Conservation (phyloP, 2,797 vertebrate species). For the Diplodus puntazzo region DNA sequence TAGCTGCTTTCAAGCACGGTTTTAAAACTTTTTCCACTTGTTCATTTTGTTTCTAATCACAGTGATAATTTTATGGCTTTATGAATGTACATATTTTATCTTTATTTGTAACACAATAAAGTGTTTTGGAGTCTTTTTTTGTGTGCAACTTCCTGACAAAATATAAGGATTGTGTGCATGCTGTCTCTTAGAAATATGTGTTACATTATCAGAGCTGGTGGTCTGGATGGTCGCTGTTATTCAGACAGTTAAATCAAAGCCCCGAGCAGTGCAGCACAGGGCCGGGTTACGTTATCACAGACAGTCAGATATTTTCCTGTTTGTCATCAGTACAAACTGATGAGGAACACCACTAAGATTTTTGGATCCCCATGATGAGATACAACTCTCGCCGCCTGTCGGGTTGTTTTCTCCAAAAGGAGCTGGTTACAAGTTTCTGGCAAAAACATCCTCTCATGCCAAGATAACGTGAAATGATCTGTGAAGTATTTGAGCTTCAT, state of each 20-base stretch:
- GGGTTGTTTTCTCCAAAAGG: background rate
- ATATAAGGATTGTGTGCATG: background rate
- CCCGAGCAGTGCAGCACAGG: slow-evolving; percentile 20
- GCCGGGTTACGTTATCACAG: slow-evolving; percentile 36
- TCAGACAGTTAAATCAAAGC: slow-evolving; percentile 45
- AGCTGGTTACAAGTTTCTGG: slow-evolving; percentile 32
- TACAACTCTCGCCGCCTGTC: background rate
- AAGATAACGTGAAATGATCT: background rate
- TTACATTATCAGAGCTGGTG: slow-evolving; percentile 39
- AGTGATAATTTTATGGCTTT: slow-evolving; percentile 23
- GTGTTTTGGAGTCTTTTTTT: slow-evolving; percentile 36
- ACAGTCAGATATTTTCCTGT: slow-evolving; percentile 33
- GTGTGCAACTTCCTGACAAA: slow-evolving; percentile 4
- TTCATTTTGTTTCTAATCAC: slow-evolving; percentile 34
- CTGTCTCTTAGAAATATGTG: slow-evolving; percentile 42
- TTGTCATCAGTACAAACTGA: slow-evolving; percentile 33
- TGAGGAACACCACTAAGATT: slow-evolving; percentile 10
- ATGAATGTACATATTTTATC: slow-evolving; percentile 46
- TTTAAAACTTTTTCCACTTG: slow-evolving; percentile 16
- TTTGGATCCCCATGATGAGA: slow-evolving; percentile 6
- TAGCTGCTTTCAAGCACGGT: slow-evolving; percentile 15
- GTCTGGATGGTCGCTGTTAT: slow-evolving; percentile 34
- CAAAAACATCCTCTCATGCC: slow-evolving; percentile 10
- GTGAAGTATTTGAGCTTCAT: background rate
- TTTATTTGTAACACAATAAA: slow-evolving; percentile 69